Percentiles rank a stretch among this genome's conserved stretches.
Evolutionary conservation across 1,140 invertebrate genomes (phyloP).

Genomic region (Drosophila trapezifrons): DNA sequence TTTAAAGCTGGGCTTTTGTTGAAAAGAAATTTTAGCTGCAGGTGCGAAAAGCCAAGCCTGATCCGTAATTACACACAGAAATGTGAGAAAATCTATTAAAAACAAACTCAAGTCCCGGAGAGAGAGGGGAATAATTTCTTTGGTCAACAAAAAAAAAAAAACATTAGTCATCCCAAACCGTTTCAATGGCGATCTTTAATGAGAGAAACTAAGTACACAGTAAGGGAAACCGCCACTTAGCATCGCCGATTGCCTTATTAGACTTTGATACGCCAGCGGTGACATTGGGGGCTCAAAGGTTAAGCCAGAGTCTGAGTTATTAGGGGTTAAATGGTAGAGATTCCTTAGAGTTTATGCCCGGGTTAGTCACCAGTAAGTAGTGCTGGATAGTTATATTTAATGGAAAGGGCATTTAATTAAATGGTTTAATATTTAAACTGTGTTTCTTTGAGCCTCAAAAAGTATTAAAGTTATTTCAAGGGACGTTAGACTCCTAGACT

Average conservation of each 20-base stretch:
- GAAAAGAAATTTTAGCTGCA: constrained; percentile 51
- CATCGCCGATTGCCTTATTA: constrained; percentile 30
- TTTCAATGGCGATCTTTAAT: constrained; percentile 25
- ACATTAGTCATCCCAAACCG: constrained; percentile 13
- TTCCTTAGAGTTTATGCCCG: not conserved
- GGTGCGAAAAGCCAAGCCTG: constrained; percentile 23
- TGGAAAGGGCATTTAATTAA: too few species aligned
- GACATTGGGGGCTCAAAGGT: constrained; percentile 22
- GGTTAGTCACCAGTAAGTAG: not conserved
- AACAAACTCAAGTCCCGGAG: not conserved
- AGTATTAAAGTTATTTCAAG: too few species aligned
- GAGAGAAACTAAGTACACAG: constrained; percentile 31
- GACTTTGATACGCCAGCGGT: constrained; percentile 23
- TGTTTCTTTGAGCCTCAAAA: too few species aligned
- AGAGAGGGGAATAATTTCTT: constrained; percentile 8
- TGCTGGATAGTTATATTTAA: too few species aligned
- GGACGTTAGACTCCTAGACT: too few species aligned
- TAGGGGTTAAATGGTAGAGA: not conserved
- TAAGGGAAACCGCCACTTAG: constrained; percentile 26
- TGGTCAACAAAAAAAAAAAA: constrained; percentile 17
- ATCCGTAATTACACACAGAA: constrained; percentile 32
- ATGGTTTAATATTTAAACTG: too few species aligned
- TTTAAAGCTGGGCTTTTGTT: constrained; percentile 55
- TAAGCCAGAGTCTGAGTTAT: not conserved
- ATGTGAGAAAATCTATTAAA: constrained; percentile 37